These are phyloP conservation scores for Drosophila nebulosa DNA, from an alignment of 1,140 invertebrate species.

Conservation along the genomic window DNA sequence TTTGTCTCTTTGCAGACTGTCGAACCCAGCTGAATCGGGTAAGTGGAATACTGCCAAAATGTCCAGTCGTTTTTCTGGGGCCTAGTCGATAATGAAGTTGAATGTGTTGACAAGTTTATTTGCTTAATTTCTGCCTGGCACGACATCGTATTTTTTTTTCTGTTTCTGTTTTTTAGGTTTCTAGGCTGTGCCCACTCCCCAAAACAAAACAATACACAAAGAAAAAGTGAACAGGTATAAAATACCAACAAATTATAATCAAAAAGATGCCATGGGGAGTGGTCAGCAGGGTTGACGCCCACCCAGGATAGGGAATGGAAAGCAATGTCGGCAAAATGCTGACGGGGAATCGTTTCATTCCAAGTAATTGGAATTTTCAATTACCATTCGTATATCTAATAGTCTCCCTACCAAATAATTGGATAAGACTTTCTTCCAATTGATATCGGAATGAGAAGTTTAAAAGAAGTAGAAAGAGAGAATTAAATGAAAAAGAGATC, in stretches of 20 bases:
- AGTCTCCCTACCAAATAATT: too few relatives aligned
- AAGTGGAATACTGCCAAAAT: conserved; percentile 26
- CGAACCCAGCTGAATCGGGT: conserved; percentile 26
- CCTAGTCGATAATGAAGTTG: conserved; percentile 57
- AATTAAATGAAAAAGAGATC: too few relatives aligned
- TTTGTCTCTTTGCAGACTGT: conserved; percentile 8
- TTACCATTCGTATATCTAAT: too few relatives aligned
- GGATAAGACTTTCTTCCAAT: too few relatives aligned
- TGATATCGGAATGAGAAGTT: too few relatives aligned
- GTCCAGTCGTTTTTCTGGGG: conserved; percentile 3
- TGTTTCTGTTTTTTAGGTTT: conserved; percentile 30
- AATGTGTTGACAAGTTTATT: conserved; percentile 71
- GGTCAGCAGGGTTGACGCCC: background rate
- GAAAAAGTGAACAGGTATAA: background rate
- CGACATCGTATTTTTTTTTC: conserved; percentile 40
- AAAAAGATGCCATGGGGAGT: conserved; percentile 42
- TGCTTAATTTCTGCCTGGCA: conserved; percentile 58
- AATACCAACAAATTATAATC: background rate
- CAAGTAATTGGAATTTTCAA: conserved; percentile 51
- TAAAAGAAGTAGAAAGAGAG: too few relatives aligned
- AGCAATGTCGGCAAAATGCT: conserved; percentile 21
- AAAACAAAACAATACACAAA: background rate
- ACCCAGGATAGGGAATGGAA: too few relatives aligned
- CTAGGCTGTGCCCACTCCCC: conserved; percentile 1
- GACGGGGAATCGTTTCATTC: conserved; percentile 34